These are phyloP conservation scores for Macrochelys suwanniensis DNA, from an alignment of 2,797 vertebrate genomes.

Conservation along the genomic window DNA sequence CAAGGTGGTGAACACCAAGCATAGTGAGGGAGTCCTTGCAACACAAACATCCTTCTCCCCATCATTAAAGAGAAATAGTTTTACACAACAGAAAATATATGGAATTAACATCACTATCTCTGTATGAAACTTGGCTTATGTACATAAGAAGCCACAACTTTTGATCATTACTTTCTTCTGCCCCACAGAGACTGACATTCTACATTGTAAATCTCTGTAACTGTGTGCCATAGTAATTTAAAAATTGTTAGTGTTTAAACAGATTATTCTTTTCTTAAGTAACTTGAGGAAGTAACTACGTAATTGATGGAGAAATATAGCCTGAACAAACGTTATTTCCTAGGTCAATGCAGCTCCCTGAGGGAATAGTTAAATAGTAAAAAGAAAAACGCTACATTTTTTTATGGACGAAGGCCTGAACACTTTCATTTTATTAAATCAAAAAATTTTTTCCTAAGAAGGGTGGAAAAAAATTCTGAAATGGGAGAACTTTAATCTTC, in stretches of 20 bases:
- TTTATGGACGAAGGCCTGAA: not conserved
- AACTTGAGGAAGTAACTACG: not conserved
- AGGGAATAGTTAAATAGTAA: not conserved
- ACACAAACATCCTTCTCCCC: not conserved
- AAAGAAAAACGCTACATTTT: fast-evolving
- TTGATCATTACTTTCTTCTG: not conserved
- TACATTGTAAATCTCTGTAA: not conserved
- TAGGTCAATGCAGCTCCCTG: not conserved
- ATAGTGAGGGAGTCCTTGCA: not conserved
- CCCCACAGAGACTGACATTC: fast-evolving
- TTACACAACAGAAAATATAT: not conserved
- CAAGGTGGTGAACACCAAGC: not conserved
- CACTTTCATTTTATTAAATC: not conserved
- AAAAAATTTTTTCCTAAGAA: not conserved
- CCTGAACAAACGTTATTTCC: not conserved
- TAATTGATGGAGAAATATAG: not conserved
- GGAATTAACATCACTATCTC: not conserved
- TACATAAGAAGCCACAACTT: fast-evolving
- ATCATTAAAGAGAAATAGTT: not conserved
- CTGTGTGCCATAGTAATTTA: fast-evolving
- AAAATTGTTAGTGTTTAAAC: not conserved
- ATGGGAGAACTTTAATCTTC: not conserved
- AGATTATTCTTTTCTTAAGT: not conserved
- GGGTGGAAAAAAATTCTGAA: not conserved
- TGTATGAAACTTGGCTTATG: not conserved